Conservation (phyloP, 2,113 vertebrate genomes). For the Lagenorhynchus albirostris region DNA sequence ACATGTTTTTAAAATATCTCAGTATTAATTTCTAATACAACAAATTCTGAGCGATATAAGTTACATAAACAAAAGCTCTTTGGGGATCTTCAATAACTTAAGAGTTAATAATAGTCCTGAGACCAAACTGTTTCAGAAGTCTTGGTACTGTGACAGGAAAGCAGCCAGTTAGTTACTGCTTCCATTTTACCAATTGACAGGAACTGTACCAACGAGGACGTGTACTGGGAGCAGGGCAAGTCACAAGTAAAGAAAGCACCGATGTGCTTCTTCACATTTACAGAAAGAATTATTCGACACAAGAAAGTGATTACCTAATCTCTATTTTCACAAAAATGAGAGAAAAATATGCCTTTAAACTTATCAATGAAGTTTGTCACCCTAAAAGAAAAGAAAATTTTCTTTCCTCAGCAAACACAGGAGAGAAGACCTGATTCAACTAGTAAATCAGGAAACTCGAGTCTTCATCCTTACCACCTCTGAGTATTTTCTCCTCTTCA, state of each 20-base stretch:
- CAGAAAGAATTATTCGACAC: neutral
- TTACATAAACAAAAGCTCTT: neutral
- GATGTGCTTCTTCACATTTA: neutral
- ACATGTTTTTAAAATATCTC: neutral
- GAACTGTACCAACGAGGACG: neutral
- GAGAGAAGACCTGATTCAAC: neutral
- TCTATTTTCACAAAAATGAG: constrained; percentile 18
- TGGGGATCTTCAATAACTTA: neutral
- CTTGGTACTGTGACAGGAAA: too few relatives aligned
- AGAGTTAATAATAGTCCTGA: neutral
- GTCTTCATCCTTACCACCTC: neutral
- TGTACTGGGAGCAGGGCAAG: neutral
- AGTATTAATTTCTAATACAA: constrained; percentile 1
- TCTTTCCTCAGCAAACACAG: neutral
- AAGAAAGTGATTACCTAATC: neutral
- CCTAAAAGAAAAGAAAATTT: neutral
- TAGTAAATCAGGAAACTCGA: neutral
- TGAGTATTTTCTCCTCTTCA: neutral
- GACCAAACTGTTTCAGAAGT: neutral
- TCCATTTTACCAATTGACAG: neutral
- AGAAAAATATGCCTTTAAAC: neutral
- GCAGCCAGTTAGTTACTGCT: neutral
- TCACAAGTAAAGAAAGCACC: neutral
- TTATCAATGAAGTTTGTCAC: neutral
- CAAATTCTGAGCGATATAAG: neutral